These are phyloP conservation scores for Crocodylus rhombifer DNA, from an alignment of 2,797 vertebrate species.

Conservation along the genomic window DNA sequence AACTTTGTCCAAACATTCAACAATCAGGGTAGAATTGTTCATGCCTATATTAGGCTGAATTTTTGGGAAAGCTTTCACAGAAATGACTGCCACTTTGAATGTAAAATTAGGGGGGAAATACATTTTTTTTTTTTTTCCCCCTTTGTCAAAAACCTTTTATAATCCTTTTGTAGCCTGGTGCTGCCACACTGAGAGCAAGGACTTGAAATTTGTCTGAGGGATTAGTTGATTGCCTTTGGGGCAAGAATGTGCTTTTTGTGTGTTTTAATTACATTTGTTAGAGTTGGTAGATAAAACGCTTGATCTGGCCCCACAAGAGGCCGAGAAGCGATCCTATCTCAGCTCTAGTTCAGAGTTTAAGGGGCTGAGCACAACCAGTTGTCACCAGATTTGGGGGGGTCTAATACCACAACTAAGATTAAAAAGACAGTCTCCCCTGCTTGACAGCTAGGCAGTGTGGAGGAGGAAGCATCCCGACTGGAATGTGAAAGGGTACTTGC, in stretches of 20 bases:
- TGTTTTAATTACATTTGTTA: neutral
- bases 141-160: neutral
- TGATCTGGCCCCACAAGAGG: too few species aligned
- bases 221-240: neutral
- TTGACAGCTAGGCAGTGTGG: neutral
- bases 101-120: neutral
- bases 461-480: neutral
- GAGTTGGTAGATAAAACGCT: too few species aligned
- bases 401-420: neutral
- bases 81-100: neutral
- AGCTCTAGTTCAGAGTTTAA: neutral
- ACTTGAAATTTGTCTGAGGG: neutral
- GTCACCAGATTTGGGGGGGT: neutral
- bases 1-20: neutral
- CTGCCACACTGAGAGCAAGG: neutral
- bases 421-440: neutral
- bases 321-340: too few species aligned
- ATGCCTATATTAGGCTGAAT: neutral
- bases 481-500: neutral
- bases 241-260: neutral
- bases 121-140: neutral
- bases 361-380: neutral
- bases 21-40: neutral
- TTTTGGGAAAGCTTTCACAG: neutral
- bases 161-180: neutral